A percentile compares a stretch with the other conserved stretches of the same genome.
These are phyloP conservation scores for Zapornia atra DNA, from an alignment of 2,113 vertebrate species.

Conservation along the genomic window DNA sequence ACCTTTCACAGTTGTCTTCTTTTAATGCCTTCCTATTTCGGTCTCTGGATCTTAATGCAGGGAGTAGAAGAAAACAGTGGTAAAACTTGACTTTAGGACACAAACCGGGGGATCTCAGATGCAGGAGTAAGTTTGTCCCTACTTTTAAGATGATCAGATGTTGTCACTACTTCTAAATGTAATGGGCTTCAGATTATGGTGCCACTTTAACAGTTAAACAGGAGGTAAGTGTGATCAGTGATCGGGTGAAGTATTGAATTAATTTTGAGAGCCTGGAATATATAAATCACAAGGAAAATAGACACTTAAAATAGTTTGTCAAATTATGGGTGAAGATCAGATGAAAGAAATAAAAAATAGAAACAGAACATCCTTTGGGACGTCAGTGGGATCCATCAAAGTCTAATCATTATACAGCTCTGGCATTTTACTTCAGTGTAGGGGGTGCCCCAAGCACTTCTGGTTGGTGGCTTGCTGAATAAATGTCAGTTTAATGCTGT, in stretches of 20 bases:
- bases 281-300: constrained; percentile 45
- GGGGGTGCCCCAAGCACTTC: constrained; percentile 45
- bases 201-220: background rate
- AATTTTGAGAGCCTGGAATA: constrained; percentile 20
- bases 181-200: background rate
- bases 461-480: constrained; percentile 59
- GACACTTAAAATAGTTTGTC: constrained; percentile 44
- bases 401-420: constrained; percentile 52
- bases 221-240: background rate
- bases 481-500: constrained; percentile 75
- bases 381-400: constrained; percentile 57
- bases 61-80: background rate
- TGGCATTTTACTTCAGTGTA: constrained; percentile 67
- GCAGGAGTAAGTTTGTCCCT: background rate
- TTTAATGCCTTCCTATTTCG: background rate
- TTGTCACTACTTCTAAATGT: background rate
- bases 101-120: background rate
- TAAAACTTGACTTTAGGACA: background rate
- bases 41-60: background rate
- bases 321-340: constrained; percentile 48
- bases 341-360: constrained; percentile 61
- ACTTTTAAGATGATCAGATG: background rate
- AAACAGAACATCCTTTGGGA: constrained; percentile 56
- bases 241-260: background rate
- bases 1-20: background rate